Evolutionary conservation across 1,140 invertebrate species (phyloP).

Genomic region (Microplitis mediator): DNA sequence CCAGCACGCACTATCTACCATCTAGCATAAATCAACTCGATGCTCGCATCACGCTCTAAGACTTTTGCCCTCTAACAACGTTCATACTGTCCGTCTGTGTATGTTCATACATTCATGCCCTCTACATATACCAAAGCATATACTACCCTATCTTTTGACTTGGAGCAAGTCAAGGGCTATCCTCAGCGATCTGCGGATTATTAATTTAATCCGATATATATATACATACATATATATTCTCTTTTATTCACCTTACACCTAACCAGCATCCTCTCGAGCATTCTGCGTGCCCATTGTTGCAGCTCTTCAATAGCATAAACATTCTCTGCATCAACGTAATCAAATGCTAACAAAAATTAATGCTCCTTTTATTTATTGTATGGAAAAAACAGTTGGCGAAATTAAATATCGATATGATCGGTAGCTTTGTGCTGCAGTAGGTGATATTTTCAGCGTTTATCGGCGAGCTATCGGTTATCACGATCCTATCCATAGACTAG

Average conservation of each 20-base stretch:
- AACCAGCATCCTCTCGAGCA: neutral
- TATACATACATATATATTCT: neutral
- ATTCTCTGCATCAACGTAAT: too few species aligned
- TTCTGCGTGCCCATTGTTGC: too few species aligned
- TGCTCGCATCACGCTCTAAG: conserved; percentile 43
- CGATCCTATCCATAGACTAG: neutral
- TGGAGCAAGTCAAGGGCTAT: conserved; percentile 34
- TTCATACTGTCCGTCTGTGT: conserved; percentile 44
- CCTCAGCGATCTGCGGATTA: conserved; percentile 49
- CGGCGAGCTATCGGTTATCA: neutral
- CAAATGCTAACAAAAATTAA: too few species aligned
- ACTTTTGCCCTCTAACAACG: conserved; percentile 44
- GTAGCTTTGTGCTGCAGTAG: too few species aligned
- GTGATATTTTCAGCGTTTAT: too few species aligned
- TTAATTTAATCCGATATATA: conserved; percentile 49
- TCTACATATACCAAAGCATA: neutral
- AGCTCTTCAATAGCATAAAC: too few species aligned
- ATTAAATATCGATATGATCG: too few species aligned
- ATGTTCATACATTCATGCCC: neutral
- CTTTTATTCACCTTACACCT: conserved; percentile 17
- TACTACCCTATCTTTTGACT: conserved; percentile 21
- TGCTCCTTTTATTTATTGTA: too few species aligned
- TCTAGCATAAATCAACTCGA: conserved; percentile 59
- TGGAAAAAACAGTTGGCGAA: too few species aligned
- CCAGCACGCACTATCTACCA: conserved; percentile 48